Evolutionary conservation across 2,113 vertebrate genomes (phyloP).

Genomic region (Halichoerus grypus): DNA sequence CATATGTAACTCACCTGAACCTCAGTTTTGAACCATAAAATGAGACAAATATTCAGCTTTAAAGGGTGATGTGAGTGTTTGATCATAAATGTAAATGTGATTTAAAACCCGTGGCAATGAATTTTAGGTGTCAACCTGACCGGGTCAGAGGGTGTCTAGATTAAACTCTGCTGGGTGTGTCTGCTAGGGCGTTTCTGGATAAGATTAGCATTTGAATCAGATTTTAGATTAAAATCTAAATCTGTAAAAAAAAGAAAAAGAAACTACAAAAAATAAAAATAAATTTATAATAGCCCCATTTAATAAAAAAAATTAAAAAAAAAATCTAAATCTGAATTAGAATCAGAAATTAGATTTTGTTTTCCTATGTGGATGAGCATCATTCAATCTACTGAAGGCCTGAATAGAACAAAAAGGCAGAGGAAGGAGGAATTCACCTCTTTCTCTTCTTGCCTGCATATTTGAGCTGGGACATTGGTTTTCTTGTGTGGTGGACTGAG

Average conservation of each 20-base stretch:
- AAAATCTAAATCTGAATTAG: not conserved
- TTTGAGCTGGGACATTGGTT: not conserved
- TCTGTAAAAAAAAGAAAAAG: too few species aligned
- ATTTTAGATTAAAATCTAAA: not conserved
- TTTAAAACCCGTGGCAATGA: not conserved
- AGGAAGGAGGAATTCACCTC: not conserved
- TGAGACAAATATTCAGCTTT: not conserved
- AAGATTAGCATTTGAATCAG: not conserved
- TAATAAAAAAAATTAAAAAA: too few species aligned
- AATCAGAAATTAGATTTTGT: not conserved
- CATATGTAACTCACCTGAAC: not conserved
- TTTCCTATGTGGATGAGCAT: too few species aligned
- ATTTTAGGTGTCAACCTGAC: not conserved
- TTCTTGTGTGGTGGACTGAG: not conserved
- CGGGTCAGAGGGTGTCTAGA: not conserved
- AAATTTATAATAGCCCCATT: too few species aligned
- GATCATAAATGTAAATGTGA: not conserved
- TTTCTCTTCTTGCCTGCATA: not conserved
- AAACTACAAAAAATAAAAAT: too few species aligned
- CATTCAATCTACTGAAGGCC: not conserved
- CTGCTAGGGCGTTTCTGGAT: not conserved
- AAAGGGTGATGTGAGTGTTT: not conserved
- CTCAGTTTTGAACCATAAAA: not conserved
- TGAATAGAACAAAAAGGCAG: not conserved
- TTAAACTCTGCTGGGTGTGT: not conserved